Conservation (phyloP, 2,888 invertebrate genomes). For the Sialis fuliginosa region DNA sequence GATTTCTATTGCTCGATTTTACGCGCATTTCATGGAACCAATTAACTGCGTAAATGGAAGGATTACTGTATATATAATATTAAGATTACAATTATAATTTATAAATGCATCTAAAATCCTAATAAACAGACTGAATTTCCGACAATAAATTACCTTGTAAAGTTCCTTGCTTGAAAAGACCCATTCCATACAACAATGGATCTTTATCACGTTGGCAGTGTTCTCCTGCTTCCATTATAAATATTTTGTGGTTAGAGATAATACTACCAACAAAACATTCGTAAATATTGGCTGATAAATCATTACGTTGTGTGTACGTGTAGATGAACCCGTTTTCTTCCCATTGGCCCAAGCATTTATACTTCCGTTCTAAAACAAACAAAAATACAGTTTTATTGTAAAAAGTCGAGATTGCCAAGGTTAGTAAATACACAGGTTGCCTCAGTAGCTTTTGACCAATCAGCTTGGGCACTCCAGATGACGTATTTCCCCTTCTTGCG, state of each 20-base stretch:
- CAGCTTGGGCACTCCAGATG: too few species aligned
- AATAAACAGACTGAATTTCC: too few species aligned
- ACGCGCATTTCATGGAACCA: too few species aligned
- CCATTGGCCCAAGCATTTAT: conserved; percentile 48
- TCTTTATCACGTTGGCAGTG: conserved; percentile 41
- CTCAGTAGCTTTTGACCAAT: too few species aligned
- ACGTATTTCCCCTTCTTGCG: too few species aligned
- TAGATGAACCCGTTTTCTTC: conserved; percentile 39
- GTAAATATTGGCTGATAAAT: conserved; percentile 34
- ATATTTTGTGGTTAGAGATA: conserved; percentile 36
- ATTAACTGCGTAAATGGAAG: too few species aligned
- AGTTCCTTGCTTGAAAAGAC: conserved; percentile 30
- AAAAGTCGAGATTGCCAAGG: not conserved
- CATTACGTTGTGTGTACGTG: conserved; percentile 44
- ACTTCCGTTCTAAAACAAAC: conserved; percentile 33
- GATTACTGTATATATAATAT: too few species aligned
- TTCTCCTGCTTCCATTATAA: conserved; percentile 47
- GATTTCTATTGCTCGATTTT: too few species aligned
- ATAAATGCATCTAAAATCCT: too few species aligned
- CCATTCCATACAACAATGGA: conserved; percentile 41
- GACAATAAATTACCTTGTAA: too few species aligned
- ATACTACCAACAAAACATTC: conserved; percentile 49
- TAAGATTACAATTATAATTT: too few species aligned
- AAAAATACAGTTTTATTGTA: conserved; percentile 5
- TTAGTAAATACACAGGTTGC: too few species aligned